Percentiles rank a stretch among this genome's conserved stretches.
These are phyloP conservation scores for Limulus polyphemus DNA, from an alignment of 2,888 invertebrate genomes.

Conservation along the genomic window DNA sequence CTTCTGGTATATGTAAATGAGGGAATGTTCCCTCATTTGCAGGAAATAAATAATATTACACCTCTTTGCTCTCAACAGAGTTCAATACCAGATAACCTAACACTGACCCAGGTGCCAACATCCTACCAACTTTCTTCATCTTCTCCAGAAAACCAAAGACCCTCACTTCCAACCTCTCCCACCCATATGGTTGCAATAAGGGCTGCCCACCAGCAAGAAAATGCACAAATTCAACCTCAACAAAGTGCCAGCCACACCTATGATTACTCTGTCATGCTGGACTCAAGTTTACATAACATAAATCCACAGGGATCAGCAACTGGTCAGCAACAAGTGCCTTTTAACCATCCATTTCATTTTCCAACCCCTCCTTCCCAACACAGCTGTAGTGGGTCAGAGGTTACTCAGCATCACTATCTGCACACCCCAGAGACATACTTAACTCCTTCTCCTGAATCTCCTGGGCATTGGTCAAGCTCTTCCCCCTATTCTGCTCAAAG, in stretches of 20 bases:
- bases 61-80: slow-evolving; percentile 41
- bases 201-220: slow-evolving; percentile 66
- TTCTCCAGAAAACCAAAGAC: slow-evolving; percentile 75
- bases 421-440: slow-evolving; percentile 71
- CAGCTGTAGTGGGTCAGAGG: slow-evolving; percentile 48
- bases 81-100: slow-evolving; percentile 16
- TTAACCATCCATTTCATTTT: slow-evolving; percentile 45
- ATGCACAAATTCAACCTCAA: slow-evolving; percentile 11
- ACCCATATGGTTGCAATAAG: slow-evolving; percentile 90
- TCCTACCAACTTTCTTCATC: slow-evolving; percentile 20
- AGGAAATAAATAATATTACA: slow-evolving; percentile 32
- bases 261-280: slow-evolving; percentile 29
- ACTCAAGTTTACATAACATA: too few species aligned
- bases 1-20: not conserved
- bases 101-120: slow-evolving; percentile 14
- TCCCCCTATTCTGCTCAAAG: slow-evolving; percentile 81
- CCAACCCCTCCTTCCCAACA: slow-evolving; percentile 72
- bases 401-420: slow-evolving; percentile 55
- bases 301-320: slow-evolving; percentile 2
- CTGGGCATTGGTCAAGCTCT: slow-evolving; percentile 89
- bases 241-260: slow-evolving; percentile 30
- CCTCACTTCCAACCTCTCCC: slow-evolving; percentile 83
- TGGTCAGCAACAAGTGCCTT: slow-evolving; percentile 28
- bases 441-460: slow-evolving; percentile 90
- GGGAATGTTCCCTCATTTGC: not conserved